Evolutionary conservation across 2,888 invertebrate species (phyloP).

Genomic region (Diaprepes abbreviatus): DNA sequence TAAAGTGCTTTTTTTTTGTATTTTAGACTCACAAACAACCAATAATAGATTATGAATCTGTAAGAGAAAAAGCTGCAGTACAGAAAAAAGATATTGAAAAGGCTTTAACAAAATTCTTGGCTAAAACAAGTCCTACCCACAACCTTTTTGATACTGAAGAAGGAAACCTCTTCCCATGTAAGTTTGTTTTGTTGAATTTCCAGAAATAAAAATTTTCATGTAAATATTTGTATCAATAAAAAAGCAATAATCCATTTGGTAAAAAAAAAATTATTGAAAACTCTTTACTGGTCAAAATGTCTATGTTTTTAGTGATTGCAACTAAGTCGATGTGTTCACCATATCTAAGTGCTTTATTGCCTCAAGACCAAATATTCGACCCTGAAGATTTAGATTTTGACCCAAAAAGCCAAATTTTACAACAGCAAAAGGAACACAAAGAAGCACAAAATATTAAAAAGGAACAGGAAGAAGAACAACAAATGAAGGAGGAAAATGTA

Average conservation of each 20-base stretch:
- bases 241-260: too few relatives aligned
- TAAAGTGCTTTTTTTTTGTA: too few relatives aligned
- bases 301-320: slow-evolving; percentile 82
- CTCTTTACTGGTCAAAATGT: too few relatives aligned
- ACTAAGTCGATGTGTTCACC: slow-evolving; percentile 86
- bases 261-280: too few relatives aligned
- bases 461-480: slow-evolving; percentile 45
- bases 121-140: slow-evolving; percentile 91
- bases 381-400: slow-evolving; percentile 87
- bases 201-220: too few relatives aligned
- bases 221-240: too few relatives aligned
- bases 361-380: slow-evolving; percentile 95
- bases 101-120: slow-evolving; percentile 92
- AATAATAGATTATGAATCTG: slow-evolving; percentile 95
- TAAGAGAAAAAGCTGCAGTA: slow-evolving; percentile 92
- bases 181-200: too few relatives aligned
- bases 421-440: slow-evolving; percentile 61
- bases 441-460: slow-evolving; percentile 57
- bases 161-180: slow-evolving; percentile 89
- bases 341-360: slow-evolving; percentile 87
- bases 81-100: slow-evolving; percentile 95
- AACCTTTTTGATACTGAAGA: slow-evolving; percentile 93
- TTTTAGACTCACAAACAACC: slow-evolving; percentile 93
- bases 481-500: slow-evolving; percentile 51
- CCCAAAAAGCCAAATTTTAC: slow-evolving; percentile 70